Evolutionary conservation across 2,113 vertebrate species (phyloP).

Genomic region (Cephalophus harveyi): DNA sequence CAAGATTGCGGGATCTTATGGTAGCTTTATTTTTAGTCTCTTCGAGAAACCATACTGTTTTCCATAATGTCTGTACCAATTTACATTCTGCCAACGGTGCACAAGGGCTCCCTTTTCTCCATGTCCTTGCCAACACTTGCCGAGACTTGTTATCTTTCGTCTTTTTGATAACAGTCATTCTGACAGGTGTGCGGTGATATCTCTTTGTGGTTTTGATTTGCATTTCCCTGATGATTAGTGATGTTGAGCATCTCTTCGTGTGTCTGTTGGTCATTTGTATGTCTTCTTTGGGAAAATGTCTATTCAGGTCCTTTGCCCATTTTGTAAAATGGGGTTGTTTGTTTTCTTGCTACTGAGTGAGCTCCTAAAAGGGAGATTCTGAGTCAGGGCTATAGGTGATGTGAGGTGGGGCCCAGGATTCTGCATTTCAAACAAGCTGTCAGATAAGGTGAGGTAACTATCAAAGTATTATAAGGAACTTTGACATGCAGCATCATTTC

Average conservation of each 20-base stretch:
- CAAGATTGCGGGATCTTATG: neutral
- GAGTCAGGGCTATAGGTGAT: neutral
- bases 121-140: neutral
- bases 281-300: conserved; percentile 1
- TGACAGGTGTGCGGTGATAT: neutral
- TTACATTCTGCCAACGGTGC: neutral
- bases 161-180: neutral
- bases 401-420: neutral
- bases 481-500: neutral
- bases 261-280: neutral
- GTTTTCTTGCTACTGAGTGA: neutral
- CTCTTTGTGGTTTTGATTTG: conserved; percentile 27
- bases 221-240: neutral
- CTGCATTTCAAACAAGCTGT: neutral
- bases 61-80: neutral
- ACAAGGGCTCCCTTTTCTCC: neutral
- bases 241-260: neutral
- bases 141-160: neutral
- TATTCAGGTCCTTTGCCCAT: neutral
- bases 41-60: neutral
- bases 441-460: neutral
- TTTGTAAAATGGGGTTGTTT: neutral
- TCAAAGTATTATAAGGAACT: neutral
- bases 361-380: neutral
- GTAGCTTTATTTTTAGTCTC: neutral